Evolutionary conservation across 2,888 invertebrate genomes (phyloP).

Genomic region (Teleogryllus oceanicus): DNA sequence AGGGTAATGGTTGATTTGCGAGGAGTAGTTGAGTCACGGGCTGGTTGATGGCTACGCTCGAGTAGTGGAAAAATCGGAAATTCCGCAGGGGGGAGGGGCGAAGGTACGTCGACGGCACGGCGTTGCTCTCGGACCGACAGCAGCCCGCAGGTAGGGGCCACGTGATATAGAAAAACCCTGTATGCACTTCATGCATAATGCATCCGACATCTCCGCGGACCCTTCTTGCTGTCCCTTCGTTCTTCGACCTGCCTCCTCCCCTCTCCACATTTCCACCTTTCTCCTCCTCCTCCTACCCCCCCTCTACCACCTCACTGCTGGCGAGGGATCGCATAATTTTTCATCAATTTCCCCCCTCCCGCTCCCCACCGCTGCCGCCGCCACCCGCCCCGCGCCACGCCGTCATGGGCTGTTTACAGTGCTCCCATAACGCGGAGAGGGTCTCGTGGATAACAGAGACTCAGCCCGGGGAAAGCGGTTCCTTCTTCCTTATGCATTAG

Average conservation of each 20-base stretch:
- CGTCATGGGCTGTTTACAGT: neutral
- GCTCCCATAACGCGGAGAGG: neutral
- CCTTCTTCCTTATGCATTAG: slow-evolving; percentile 30
- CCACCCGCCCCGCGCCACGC: neutral
- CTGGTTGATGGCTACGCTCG: too few relatives aligned
- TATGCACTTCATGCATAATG: slow-evolving; percentile 29
- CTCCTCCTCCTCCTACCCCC: too few relatives aligned
- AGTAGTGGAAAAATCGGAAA: too few relatives aligned
- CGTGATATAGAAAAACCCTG: neutral
- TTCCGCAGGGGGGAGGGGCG: neutral
- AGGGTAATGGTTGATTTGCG: too few relatives aligned
- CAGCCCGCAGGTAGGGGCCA: neutral
- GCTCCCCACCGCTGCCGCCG: neutral
- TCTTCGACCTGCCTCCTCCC: neutral
- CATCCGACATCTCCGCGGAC: slow-evolving; percentile 28
- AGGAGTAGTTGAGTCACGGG: too few relatives aligned
- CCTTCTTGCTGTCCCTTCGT: slow-evolving; percentile 19
- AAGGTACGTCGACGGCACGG: neutral
- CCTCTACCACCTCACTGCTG: slow-evolving; percentile 23
- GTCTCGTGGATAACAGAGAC: slow-evolving; percentile 22
- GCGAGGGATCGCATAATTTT: slow-evolving; percentile 29
- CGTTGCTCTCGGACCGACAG: neutral
- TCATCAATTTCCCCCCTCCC: slow-evolving; percentile 32
- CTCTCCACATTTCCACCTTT: too few relatives aligned
- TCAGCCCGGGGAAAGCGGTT: neutral